A percentile compares a stretch with the other conserved stretches of the same genome.
Evolutionary conservation across 2,797 vertebrate species (phyloP).

Genomic region (Uromys caudimaculatus): DNA sequence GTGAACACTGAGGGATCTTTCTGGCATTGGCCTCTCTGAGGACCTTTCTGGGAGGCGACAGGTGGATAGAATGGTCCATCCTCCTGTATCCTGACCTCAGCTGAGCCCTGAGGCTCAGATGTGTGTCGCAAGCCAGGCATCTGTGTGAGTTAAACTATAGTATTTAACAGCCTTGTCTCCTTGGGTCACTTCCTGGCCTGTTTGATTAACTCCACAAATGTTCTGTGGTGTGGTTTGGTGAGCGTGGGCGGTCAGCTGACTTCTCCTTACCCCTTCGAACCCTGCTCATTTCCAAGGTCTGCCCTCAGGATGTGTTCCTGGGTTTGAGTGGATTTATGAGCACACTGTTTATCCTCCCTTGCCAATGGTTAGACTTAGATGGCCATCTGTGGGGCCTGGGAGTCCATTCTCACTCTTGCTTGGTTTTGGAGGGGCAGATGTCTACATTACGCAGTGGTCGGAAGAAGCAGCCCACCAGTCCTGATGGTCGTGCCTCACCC

Average conservation of each 20-base stretch:
- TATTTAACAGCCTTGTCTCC: not conserved
- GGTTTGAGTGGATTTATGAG: not conserved
- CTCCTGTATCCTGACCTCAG: not conserved
- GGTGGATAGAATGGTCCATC: rapidly evolving
- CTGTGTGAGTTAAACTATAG: not conserved
- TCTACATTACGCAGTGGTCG: constrained; percentile 99
- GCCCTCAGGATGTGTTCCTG: not conserved
- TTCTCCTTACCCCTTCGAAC: not conserved
- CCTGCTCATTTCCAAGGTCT: not conserved
- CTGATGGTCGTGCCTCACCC: constrained; percentile 97
- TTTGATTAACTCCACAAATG: not conserved
- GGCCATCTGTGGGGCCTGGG: not conserved
- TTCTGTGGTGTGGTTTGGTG: not conserved
- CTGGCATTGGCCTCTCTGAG: not conserved
- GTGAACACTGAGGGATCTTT: not conserved
- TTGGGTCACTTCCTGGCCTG: not conserved
- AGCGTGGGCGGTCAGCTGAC: not conserved
- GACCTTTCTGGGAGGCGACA: not conserved
- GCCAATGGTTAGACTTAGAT: not conserved
- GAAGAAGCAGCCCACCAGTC: constrained; percentile 98
- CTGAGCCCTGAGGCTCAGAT: not conserved
- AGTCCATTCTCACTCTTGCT: constrained; percentile 1
- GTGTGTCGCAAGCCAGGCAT: rapidly evolving
- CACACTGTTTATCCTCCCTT: not conserved
- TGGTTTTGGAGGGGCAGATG: constrained; percentile 90